These are phyloP conservation scores for Bungarus multicinctus DNA, from an alignment of 2,113 vertebrate genomes.

Conservation along the genomic window DNA sequence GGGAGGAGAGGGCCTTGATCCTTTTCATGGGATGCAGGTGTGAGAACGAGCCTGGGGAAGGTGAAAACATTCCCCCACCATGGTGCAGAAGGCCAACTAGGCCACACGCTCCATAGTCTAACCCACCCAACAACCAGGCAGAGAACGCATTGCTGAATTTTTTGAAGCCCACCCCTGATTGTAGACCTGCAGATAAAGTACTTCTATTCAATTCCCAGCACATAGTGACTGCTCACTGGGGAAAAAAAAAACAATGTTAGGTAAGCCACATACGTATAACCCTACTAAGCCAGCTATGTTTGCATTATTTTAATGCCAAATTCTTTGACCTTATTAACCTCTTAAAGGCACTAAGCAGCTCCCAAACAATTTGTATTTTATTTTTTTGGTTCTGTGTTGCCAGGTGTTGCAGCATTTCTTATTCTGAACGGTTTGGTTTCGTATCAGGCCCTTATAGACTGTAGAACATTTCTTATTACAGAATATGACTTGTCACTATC, in stretches of 20 bases:
- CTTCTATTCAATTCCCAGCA: background rate
- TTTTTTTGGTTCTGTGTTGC: background rate
- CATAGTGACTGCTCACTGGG: no score
- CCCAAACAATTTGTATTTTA: background rate
- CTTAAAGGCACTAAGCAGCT: background rate
- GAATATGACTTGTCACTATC: background rate
- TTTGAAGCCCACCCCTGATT: background rate
- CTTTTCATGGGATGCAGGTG: no score
- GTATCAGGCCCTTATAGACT: background rate
- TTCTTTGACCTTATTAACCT: background rate
- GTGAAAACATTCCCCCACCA: no score
- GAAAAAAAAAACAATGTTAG: background rate
- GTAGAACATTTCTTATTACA: background rate
- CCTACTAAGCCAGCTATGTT: background rate
- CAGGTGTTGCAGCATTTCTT: background rate
- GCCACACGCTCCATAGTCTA: no score
- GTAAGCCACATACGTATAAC: background rate
- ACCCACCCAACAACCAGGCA: no score
- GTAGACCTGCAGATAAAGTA: background rate
- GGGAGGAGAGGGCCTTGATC: no score
- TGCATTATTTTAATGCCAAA: background rate
- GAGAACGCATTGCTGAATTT: no score
- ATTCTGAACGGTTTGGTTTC: background rate
- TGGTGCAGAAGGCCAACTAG: no score
- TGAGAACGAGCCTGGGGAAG: no score